Percentiles rank a stretch among this genome's conserved stretches.
phyloP scores from a whole-genome alignment of 2,113 vertebrate species.

The Mellivora capensis region DNA sequence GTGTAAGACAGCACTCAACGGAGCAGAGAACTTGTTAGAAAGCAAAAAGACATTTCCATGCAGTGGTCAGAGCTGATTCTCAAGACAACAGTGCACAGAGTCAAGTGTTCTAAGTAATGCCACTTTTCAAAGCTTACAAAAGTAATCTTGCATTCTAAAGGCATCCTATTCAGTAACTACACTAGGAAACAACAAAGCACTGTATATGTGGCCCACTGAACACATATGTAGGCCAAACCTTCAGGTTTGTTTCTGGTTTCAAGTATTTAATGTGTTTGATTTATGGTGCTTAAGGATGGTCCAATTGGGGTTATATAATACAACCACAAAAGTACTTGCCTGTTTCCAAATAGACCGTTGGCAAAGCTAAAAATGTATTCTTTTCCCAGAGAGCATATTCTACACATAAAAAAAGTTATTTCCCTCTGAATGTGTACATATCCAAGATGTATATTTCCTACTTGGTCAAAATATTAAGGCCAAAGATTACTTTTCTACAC shows the following conservation, averaged over 20 bases:
- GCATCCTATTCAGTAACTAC: neutral
- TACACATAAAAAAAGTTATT: neutral
- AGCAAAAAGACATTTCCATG: neutral
- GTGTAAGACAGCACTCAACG: too few relatives aligned
- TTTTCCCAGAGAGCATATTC: neutral
- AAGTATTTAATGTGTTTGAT: neutral
- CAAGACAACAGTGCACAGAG: neutral
- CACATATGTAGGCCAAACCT: neutral
- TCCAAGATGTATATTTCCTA: neutral
- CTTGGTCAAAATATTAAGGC: neutral
- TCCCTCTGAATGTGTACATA: neutral
- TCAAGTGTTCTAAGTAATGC: neutral
- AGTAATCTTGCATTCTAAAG: neutral
- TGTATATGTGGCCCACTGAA: neutral
- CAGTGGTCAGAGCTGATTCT: neutral
- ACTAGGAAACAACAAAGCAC: neutral
- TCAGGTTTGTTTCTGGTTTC: neutral
- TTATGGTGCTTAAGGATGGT: neutral
- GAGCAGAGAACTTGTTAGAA: neutral
- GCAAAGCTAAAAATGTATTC: neutral
- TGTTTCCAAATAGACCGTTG: neutral
- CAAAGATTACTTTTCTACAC: neutral
- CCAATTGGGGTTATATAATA: neutral
- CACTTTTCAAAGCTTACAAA: neutral
- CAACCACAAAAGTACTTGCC: neutral